phyloP scores from a whole-genome alignment of 1,140 invertebrate species.

The Coboldia fuscipes region DNA sequence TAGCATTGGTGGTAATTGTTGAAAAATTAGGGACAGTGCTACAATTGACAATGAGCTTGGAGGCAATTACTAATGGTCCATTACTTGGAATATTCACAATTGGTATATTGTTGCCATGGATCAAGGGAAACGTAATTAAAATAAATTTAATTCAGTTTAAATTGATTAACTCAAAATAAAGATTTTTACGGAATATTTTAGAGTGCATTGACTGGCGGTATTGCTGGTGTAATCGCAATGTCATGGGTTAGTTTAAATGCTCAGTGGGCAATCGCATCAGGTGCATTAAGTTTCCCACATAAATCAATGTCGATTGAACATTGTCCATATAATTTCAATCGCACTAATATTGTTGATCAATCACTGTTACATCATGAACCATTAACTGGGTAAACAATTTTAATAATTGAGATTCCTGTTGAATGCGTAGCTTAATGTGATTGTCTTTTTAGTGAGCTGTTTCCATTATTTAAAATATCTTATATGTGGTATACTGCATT shows the following conservation, averaged over 20 bases:
- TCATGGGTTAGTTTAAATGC: conserved; percentile 65
- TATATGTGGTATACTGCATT: conserved; percentile 46
- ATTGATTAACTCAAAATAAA: conserved; percentile 7
- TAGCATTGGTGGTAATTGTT: conserved; percentile 28
- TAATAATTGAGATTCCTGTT: neutral
- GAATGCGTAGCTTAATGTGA: neutral
- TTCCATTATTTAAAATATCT: conserved; percentile 35
- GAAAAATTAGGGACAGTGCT: conserved; percentile 28
- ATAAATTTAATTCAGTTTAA: conserved; percentile 14
- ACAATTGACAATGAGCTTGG: conserved; percentile 26
- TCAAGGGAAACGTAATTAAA: conserved; percentile 33
- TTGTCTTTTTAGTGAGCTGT: conserved; percentile 23
- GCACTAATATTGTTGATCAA: neutral
- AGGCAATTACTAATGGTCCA: conserved; percentile 44
- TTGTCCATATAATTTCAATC: conserved; percentile 35
- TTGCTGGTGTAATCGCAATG: conserved; percentile 40
- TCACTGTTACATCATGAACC: neutral
- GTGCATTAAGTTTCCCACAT: conserved; percentile 30
- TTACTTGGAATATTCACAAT: conserved; percentile 52
- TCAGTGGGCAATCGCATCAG: conserved; percentile 44
- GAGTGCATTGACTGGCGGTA: conserved; percentile 51
- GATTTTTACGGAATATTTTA: conserved; percentile 13
- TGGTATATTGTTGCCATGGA: conserved; percentile 48
- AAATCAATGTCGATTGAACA: conserved; percentile 43
- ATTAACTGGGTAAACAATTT: neutral